Percentiles rank a stretch among this genome's conserved stretches.
Evolutionary conservation across 2,113 vertebrate genomes (phyloP).

Genomic region (Ariopsis seemanni): DNA sequence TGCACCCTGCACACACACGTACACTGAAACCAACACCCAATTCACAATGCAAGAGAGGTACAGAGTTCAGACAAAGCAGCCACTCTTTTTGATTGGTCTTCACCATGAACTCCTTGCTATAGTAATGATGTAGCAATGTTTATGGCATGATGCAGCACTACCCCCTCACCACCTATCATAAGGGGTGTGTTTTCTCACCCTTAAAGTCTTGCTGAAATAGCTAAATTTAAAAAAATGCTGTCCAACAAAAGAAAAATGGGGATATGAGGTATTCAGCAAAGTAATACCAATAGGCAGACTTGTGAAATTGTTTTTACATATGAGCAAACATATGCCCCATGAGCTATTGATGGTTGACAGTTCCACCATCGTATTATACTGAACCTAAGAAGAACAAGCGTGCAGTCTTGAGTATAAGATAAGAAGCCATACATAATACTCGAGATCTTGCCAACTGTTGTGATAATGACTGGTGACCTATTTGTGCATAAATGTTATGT

Average conservation of each 20-base stretch:
- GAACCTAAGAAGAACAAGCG: neutral
- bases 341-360: neutral
- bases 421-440: constrained; percentile 1
- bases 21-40: neutral
- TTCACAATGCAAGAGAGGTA: neutral
- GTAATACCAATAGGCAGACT: neutral
- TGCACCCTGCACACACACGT: neutral
- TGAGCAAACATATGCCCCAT: neutral
- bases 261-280: neutral
- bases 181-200: neutral
- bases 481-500: neutral
- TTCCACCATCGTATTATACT: neutral
- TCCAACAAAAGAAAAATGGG: neutral
- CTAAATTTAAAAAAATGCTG: neutral
- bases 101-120: neutral
- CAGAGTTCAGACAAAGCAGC: neutral
- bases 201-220: neutral
- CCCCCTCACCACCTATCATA: neutral
- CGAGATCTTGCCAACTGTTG: neutral
- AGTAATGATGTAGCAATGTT: constrained; percentile 1
- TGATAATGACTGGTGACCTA: neutral
- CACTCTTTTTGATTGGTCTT: neutral
- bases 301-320: neutral
- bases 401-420: neutral
- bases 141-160: neutral